Conservation (phyloP, 2,797 vertebrate genomes). For the Bovichtus diacanthus region DNA sequence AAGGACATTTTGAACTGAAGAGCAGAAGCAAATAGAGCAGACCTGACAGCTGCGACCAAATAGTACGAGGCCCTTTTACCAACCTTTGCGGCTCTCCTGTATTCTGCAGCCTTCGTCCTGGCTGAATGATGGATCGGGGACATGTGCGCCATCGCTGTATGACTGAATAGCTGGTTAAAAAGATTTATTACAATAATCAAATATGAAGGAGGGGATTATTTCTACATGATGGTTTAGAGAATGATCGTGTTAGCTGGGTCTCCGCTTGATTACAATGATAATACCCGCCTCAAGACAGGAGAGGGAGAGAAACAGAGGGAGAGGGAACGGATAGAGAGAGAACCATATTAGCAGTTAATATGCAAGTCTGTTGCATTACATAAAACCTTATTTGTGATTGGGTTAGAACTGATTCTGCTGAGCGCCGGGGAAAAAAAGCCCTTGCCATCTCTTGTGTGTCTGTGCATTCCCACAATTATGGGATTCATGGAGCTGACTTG, state of each 20-base stretch:
- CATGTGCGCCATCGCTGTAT: slow-evolving; percentile 59
- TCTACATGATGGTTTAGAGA: slow-evolving; percentile 80
- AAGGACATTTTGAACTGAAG: slow-evolving; percentile 54
- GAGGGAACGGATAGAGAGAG: slow-evolving; percentile 42
- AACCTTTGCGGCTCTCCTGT: slow-evolving; percentile 37
- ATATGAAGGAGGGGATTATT: slow-evolving; percentile 81
- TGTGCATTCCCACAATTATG: slow-evolving; percentile 41
- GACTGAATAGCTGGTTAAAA: slow-evolving; percentile 79
- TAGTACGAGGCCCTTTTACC: slow-evolving; percentile 32
- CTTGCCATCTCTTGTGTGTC: slow-evolving; percentile 25
- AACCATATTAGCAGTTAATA: slow-evolving; percentile 75
- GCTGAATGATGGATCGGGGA: slow-evolving; percentile 60
- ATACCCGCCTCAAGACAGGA: slow-evolving; percentile 74
- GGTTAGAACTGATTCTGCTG: slow-evolving; percentile 54
- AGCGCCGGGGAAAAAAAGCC: slow-evolving; percentile 26
- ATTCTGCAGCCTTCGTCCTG: slow-evolving; percentile 40
- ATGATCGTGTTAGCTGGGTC: slow-evolving; percentile 80
- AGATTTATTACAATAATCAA: slow-evolving; percentile 84
- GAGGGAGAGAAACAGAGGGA: slow-evolving; percentile 45
- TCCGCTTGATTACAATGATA: slow-evolving; percentile 81
- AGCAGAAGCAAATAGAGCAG: slow-evolving; percentile 62
- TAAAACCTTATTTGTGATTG: slow-evolving; percentile 69
- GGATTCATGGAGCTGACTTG: slow-evolving; percentile 28
- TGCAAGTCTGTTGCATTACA: slow-evolving; percentile 69
- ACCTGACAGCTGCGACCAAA: slow-evolving; percentile 61